Conservation (phyloP, 2,888 invertebrate species). For the Choreutis nemorana region DNA sequence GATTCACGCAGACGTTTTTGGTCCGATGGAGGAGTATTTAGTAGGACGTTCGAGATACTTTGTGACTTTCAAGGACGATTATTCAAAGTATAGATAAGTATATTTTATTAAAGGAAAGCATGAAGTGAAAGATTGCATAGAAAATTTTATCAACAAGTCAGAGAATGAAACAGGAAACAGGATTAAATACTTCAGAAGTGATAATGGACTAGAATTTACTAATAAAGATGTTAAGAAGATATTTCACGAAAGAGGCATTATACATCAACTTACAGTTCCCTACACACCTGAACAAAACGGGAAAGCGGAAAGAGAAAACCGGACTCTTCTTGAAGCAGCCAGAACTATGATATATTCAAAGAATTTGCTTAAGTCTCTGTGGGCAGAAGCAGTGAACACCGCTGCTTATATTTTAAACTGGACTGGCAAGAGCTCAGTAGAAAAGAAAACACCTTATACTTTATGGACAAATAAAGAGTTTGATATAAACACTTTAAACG, state of each 20-base stretch:
- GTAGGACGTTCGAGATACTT: slow-evolving; percentile 3
- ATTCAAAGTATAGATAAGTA: slow-evolving; percentile 1
- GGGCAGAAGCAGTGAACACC: slow-evolving; percentile 3
- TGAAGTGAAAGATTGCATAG: neutral
- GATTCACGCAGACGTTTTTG: slow-evolving; percentile 4
- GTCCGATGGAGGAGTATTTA: slow-evolving; percentile 3
- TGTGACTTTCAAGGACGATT: slow-evolving; percentile 4
- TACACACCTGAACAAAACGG: slow-evolving; percentile 4
- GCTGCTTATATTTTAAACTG: slow-evolving; percentile 3
- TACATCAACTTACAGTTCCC: neutral
- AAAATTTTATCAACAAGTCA: slow-evolving; percentile 1
- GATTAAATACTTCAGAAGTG: slow-evolving; percentile 1
- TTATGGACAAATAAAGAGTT: slow-evolving; percentile 1
- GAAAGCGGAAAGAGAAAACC: slow-evolving; percentile 5
- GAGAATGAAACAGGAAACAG: neutral
- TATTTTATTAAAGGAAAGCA: slow-evolving; percentile 2
- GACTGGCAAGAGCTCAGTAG: slow-evolving; percentile 1
- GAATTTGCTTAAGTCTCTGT: slow-evolving; percentile 2
- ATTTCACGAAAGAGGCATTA: slow-evolving; percentile 2
- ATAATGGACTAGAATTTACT: slow-evolving; percentile 2
- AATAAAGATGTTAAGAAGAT: slow-evolving; percentile 1
- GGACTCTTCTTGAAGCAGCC: slow-evolving; percentile 3
- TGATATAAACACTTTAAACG: slow-evolving; percentile 1
- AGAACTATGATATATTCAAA: slow-evolving; percentile 1
- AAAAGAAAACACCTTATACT: slow-evolving; percentile 2